Evolutionary conservation across 2,797 vertebrate genomes (phyloP), one percentile per base, ranked within the genome.

Genomic region (Cygnus olor): DNA sequence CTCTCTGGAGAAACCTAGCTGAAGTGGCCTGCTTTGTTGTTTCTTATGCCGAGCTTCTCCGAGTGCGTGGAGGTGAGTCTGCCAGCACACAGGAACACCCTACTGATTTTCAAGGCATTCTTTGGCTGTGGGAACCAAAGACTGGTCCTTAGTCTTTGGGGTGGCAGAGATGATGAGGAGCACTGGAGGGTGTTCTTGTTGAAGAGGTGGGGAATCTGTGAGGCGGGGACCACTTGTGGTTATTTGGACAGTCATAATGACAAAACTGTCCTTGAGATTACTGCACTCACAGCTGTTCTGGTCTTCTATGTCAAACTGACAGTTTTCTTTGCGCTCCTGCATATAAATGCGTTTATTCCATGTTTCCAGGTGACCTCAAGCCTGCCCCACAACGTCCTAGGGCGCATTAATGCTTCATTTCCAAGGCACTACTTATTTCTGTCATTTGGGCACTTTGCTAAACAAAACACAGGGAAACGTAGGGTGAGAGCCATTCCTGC

Each of bases 1-100:
- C 27, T 80, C 36, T 57, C 44, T 66, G 45, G 72, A 47, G 60
- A 36, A 65, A 3, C 19, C 4, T 13, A 30, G 56, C 68, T 85
- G 51, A 73, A 28, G 30, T 51, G 81, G 28, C 28, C 61, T 34
- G 24, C 30, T 84, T 64, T 60, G 45, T 45, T 53, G 16, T 60
- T 79, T 58, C 51, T 53, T 80, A 13, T 1, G 1, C 28, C 32
- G n/a, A 65, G 34, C 73, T 44, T 36, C 89, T 68, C 51, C n/a
- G 18, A 9, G 42, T 0, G 3, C 0, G 0, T 8, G 49, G 82
- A 40, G 60, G 36, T 22, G 76, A 64, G 36, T 45, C 53, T 79
- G 58, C 38, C 54, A 14, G 79, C 38, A 16, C 28, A 21, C 69
- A 68, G 49, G 40, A 65, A 32, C 54, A 44, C 30, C 40, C 20